Evolutionary conservation across 2,888 invertebrate species (phyloP).

Genomic region (Lycophotia porphyrea): DNA sequence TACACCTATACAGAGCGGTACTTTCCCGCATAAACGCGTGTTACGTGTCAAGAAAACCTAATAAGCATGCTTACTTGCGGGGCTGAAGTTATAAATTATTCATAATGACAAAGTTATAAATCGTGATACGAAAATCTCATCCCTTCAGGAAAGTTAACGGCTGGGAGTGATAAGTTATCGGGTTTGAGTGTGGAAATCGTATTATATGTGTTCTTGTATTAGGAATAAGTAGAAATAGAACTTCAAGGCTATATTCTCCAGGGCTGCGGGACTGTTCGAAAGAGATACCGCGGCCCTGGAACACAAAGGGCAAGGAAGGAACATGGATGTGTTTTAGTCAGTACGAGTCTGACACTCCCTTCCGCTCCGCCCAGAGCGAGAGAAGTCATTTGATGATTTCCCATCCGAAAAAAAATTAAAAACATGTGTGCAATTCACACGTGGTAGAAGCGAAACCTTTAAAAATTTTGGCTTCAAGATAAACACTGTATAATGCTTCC

Average conservation of each 20-base stretch:
- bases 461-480: too few relatives aligned
- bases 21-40: conserved; percentile 21
- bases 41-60: conserved; percentile 60
- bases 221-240: background rate
- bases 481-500: too few relatives aligned
- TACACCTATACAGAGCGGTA: conserved; percentile 30
- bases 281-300: too few relatives aligned
- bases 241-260: background rate
- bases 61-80: conserved; percentile 60
- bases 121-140: conserved; percentile 55
- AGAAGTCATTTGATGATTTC: too few relatives aligned
- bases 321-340: too few relatives aligned
- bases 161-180: conserved; percentile 41
- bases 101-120: conserved; percentile 63
- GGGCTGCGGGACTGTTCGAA: too few relatives aligned
- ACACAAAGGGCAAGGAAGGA: too few relatives aligned
- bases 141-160: conserved; percentile 34
- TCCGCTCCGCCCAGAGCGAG: too few relatives aligned
- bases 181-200: conserved; percentile 10
- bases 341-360: too few relatives aligned
- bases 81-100: conserved; percentile 53
- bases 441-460: too few relatives aligned
- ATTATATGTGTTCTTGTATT: conserved; percentile 13
- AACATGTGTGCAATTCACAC: too few relatives aligned
- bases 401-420: too few relatives aligned